phyloP scores from a whole-genome alignment of 2,888 invertebrate species.

The Entomobrya proxima region DNA sequence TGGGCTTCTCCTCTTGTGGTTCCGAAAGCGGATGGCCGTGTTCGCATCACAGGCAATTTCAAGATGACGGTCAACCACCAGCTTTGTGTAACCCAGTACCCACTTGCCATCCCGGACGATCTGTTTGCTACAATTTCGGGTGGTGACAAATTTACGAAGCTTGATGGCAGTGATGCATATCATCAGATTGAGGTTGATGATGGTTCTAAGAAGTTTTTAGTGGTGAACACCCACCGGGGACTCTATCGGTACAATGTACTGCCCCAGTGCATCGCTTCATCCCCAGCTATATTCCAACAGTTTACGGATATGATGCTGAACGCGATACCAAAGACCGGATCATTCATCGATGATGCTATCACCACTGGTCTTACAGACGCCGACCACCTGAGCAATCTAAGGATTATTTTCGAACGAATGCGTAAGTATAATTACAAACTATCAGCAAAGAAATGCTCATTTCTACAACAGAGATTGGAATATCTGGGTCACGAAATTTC shows the following conservation, averaged over 20 bases:
- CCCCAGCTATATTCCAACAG: conserved; percentile 76
- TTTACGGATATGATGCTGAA: conserved; percentile 76
- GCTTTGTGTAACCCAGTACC: conserved; percentile 75
- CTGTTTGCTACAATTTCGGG: no score
- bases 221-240: conserved; percentile 76
- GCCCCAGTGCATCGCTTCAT: conserved; percentile 77
- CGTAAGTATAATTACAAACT: conserved; percentile 74
- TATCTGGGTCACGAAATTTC: no score
- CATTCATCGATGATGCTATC: conserved; percentile 5
- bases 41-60: conserved; percentile 76
- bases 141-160: no score
- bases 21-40: conserved; percentile 76
- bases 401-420: conserved; percentile 74
- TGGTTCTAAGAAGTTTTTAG: conserved; percentile 74
- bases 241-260: conserved; percentile 76
- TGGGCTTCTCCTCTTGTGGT: conserved; percentile 77
- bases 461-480: no score
- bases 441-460: conserved; percentile 75
- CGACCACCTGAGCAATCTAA: conserved; percentile 74
- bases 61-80: conserved; percentile 74
- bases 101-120: no score
- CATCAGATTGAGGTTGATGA: conserved; percentile 76
- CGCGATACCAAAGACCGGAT: conserved; percentile 56
- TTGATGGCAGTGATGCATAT: conserved; percentile 76
- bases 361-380: background rate